Base-by-base conservation (phyloP, 2,797 vertebrate genomes). In the Ctenopoma kingsleyae region DNA sequence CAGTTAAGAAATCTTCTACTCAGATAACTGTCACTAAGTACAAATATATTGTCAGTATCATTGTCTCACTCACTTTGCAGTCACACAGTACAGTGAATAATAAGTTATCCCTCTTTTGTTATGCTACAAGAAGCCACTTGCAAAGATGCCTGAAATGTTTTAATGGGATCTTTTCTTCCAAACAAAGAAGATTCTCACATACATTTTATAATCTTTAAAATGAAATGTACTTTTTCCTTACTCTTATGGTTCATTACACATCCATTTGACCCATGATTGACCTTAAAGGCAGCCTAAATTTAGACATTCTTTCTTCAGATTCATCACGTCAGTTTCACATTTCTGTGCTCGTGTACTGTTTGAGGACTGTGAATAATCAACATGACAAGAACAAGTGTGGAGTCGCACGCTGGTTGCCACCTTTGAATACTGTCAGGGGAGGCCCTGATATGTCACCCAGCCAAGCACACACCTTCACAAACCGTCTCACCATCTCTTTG, bases 351-450 rank as follows among this genome's bases (percentile, higher is more conserved):
- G 4, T 56, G 13, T 46, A 8, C 15, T 13, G 3, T 19, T 44
- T 43, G 8, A 19, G 19, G 25, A 52, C 64, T 67, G 64, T 73
- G 82, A 83, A 74, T 81, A 83, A 89, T 86, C 74, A 56, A 70
- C 53, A 40, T 75, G 80, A 84, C 69, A 78, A 60, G 72, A 66
- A 70, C 63, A 82, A 66, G 72, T 66, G 67, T 50, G 53, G 74
- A 74, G 84, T 73, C 71, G 25, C 71, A 71, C 49, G 38, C 62
- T 78, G 49, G 38, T 84, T 87, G 83, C 73, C 85, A 77, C 63
- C 77, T 83, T 75, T 71, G 63, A 64, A 51, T 12, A 27, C 70
- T 48, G 66, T 78, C 62, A 76, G 76, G 86, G 83, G 68, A 83
- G 83, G 63, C 80, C 73, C 82, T 47, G 65, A 47, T 58, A 82